phyloP scores from a whole-genome alignment of 2,888 invertebrate genomes.

The Silvanus unidentatus region DNA sequence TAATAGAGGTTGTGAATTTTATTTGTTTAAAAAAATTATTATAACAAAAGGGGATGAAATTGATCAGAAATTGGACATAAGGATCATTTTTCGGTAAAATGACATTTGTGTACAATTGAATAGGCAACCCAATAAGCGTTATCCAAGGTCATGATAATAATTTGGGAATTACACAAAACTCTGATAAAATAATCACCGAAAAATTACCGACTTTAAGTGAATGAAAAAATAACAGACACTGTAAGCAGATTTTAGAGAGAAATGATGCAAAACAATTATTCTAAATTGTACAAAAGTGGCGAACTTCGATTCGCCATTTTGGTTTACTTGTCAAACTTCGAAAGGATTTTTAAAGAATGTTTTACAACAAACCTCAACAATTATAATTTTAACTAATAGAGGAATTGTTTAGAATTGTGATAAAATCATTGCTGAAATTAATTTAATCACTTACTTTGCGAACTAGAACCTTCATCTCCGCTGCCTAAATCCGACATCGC shows the following conservation, averaged over 20 bases:
- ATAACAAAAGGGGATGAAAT: neutral
- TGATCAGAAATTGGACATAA: slow-evolving; percentile 14
- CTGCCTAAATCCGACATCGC: slow-evolving; percentile 75
- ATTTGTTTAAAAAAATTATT: neutral
- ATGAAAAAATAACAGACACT: too few relatives aligned
- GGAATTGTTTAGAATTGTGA: too few relatives aligned
- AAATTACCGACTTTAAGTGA: too few relatives aligned
- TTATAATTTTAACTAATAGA: too few relatives aligned
- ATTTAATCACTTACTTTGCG: slow-evolving; percentile 63
- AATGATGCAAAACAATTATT: slow-evolving; percentile 8
- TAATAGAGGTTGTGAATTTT: neutral
- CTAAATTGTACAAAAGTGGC: too few relatives aligned
- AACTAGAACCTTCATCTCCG: slow-evolving; percentile 72
- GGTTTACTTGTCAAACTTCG: slow-evolving; percentile 35
- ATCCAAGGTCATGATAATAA: slow-evolving; percentile 47
- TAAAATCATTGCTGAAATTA: neutral
- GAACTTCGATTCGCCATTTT: slow-evolving; percentile 33
- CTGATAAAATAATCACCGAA: slow-evolving; percentile 10
- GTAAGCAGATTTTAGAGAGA: too few relatives aligned
- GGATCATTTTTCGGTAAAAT: slow-evolving; percentile 26
- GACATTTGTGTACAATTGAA: slow-evolving; percentile 28
- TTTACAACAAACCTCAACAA: too few relatives aligned
- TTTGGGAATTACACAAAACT: slow-evolving; percentile 31
- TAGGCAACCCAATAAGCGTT: slow-evolving; percentile 45
- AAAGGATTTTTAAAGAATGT: slow-evolving; percentile 2